Conservation (phyloP, 1,140 invertebrate genomes). For the Armadillidium nasatum region DNA sequence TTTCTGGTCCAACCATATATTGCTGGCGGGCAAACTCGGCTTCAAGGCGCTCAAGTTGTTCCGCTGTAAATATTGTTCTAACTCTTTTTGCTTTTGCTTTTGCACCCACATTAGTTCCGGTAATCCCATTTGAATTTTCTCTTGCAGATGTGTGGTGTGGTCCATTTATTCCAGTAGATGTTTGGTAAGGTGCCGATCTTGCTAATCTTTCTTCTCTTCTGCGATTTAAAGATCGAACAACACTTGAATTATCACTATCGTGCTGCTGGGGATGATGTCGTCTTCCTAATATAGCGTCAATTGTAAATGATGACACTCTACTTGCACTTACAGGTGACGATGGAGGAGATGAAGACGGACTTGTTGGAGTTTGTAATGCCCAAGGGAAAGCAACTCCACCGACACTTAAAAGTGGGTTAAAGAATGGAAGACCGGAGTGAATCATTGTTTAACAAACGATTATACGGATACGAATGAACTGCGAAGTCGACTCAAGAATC, state of each 20-base stretch:
- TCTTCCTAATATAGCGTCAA: slow-evolving; percentile 40
- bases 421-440: slow-evolving; percentile 4
- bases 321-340: neutral
- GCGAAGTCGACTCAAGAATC: neutral
- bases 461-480: neutral
- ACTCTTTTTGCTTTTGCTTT: slow-evolving; percentile 83
- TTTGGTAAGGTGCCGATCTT: slow-evolving; percentile 27
- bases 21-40: slow-evolving; percentile 99
- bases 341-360: slow-evolving; percentile 22
- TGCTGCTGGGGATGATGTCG: slow-evolving; percentile 31
- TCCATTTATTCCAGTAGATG: slow-evolving; percentile 22
- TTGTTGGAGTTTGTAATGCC: slow-evolving; percentile 6
- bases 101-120: slow-evolving; percentile 19
- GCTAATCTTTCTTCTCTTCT: slow-evolving; percentile 27
- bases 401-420: neutral
- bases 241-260: slow-evolving; percentile 12
- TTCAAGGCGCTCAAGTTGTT: slow-evolving; percentile 93
- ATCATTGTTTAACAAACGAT: neutral
- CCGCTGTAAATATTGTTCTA: slow-evolving; percentile 97
- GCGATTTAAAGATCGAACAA: slow-evolving; percentile 23
- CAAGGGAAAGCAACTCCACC: neutral
- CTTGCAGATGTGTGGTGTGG: slow-evolving; percentile 39
- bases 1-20: slow-evolving; percentile 95
- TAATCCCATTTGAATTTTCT: slow-evolving; percentile 49
- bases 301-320: slow-evolving; percentile 40